Percentiles rank a stretch among this genome's conserved stretches.
These are phyloP conservation scores for Onychomys leucogaster DNA, from an alignment of 2,797 vertebrate genomes.

Conservation along the genomic window DNA sequence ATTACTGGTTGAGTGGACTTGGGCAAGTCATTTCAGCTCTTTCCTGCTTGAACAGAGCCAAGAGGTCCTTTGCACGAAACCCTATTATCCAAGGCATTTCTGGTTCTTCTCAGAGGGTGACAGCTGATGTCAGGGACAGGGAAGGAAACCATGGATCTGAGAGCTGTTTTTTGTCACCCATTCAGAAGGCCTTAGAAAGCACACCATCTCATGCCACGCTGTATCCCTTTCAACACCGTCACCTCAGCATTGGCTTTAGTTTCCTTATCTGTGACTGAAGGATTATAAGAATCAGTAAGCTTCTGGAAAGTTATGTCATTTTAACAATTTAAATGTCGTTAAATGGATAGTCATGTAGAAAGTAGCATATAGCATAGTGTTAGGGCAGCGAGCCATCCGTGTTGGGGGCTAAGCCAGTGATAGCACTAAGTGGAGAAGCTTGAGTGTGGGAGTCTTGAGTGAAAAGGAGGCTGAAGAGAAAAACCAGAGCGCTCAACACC, in stretches of 20 bases:
- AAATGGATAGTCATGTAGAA: background rate
- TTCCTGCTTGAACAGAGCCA: background rate
- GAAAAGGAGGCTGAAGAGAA: background rate
- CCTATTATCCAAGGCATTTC: background rate
- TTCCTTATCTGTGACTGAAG: background rate
- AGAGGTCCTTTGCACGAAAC: background rate
- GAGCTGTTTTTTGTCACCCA: constrained; percentile 18
- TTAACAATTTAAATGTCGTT: background rate
- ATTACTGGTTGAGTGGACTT: constrained; percentile 63
- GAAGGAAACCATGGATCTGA: background rate
- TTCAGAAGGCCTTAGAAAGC: background rate
- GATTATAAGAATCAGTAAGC: background rate
- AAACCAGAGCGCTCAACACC: background rate
- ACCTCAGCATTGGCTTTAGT: background rate
- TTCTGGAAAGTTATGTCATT: background rate
- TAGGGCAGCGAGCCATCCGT: background rate
- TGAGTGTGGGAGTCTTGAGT: background rate
- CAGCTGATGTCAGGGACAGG: no score
- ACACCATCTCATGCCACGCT: background rate
- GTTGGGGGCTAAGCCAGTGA: background rate
- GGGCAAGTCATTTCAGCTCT: constrained; percentile 36
- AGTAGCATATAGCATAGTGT: background rate
- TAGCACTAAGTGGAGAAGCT: background rate
- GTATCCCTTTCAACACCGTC: background rate
- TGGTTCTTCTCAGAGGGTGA: background rate